Base-by-base conservation (phyloP, 2,888 invertebrate genomes). In the Notocelia uddmanniana region DNA sequence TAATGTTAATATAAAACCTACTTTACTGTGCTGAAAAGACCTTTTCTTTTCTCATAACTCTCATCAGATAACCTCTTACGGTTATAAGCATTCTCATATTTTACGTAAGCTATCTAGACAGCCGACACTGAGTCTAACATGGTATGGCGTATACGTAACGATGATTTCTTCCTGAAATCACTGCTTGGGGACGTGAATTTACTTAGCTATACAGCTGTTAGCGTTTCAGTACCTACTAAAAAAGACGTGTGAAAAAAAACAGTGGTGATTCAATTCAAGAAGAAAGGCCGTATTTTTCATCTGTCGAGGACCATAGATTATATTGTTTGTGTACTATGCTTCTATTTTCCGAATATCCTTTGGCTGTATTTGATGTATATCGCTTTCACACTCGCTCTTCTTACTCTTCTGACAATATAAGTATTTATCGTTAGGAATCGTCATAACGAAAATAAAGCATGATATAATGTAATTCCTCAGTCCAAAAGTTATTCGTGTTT, bases 121-220 rank as follows among this genome's bases (percentile, higher is more conserved):
- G n/a, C 18, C 26, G 23, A 60, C n/a, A n/a, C n/a, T n/a, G n/a
- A n/a, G n/a, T n/a, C n/a, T 23, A 45, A 59, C 26, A 11, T 55
- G 41, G 3, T 41, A 15, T 6, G 3, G 41, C 31, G 31, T 31
- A 31, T 8, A 26, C 57, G 18, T 26, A 41, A 60, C 45, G 60
- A 60, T 45, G 45, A 26, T 60, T 6, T 60, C 23, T 60, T 60
- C 45, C 60, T 41, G 2, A 41, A 34, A 21, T 58, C 31, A 21
- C 48, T 68, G 48, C 34, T 48, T 10, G 11, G 34, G 37, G 26
- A 0, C 31, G 0, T 6, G 8, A 31, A 1, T 31, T 31, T 6
- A 31, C 31, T 31, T 31, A 31, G 31, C 31, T 31, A 31, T 31
- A 31, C 8, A 31, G 31, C 31, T 31, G 8, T 31, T 2, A 31